phyloP scores from a whole-genome alignment of 35 echinoderm and acorn worm species.

The Heliocidaris erythrogramma region DNA sequence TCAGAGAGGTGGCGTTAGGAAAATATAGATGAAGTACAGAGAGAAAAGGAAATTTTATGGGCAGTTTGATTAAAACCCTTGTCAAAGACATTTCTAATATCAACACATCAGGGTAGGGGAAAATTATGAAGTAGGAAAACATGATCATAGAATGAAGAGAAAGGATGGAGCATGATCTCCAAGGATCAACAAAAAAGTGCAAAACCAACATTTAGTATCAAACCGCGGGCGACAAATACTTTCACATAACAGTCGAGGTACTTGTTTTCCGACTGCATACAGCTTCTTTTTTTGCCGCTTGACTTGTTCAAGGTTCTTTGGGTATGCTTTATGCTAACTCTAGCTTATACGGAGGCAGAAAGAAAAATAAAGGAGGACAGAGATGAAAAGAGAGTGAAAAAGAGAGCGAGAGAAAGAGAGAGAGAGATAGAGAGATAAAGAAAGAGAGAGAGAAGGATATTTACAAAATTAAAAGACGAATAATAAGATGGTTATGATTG shows the following conservation, averaged over 20 bases:
- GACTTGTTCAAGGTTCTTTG: not conserved
- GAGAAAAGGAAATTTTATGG: not conserved
- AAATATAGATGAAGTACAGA: not conserved
- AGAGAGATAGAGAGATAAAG: not conserved
- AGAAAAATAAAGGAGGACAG: not conserved
- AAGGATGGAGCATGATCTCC: not conserved
- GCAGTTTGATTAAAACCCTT: not conserved
- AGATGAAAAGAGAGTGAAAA: not conserved
- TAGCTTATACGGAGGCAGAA: not conserved
- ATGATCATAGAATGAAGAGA: not conserved
- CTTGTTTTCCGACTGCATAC: not conserved
- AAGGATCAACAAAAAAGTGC: not conserved
- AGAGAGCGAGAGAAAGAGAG: not conserved
- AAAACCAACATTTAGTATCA: not conserved
- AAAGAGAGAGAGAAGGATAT: not conserved
- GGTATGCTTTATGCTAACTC: not conserved
- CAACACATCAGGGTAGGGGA: not conserved
- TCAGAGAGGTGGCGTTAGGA: too few species aligned
- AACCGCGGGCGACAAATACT: not conserved
- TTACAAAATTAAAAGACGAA: not conserved
- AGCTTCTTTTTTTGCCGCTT: not conserved
- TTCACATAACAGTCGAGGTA: not conserved
- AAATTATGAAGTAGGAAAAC: not conserved
- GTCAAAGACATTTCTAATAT: not conserved
- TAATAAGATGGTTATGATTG: too few species aligned